Conservation (phyloP, 2,888 invertebrate species). For the Melieria crassipennis region DNA sequence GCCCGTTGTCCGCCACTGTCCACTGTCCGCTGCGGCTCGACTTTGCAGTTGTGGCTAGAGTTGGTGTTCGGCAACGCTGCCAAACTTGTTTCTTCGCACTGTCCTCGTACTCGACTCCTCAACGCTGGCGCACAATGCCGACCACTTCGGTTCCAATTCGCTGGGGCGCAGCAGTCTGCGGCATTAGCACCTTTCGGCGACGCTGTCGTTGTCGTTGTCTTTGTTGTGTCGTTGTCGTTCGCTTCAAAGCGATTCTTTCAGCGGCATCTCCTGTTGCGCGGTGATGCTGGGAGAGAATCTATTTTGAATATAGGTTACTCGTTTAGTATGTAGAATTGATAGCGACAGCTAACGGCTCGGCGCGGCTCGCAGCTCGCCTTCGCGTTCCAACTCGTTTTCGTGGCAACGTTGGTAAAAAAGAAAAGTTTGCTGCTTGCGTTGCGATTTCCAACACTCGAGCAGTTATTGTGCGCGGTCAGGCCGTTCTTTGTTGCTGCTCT, state of each 20-base stretch:
- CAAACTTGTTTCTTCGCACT: conserved; percentile 32
- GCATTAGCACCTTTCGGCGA: conserved; percentile 14
- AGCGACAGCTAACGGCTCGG: conserved; percentile 19
- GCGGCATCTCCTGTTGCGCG: no score
- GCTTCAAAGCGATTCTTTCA: conserved; percentile 12
- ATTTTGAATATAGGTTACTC: conserved; percentile 60
- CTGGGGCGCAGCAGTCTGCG: background rate
- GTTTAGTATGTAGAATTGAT: conserved; percentile 18
- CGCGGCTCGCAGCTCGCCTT: conserved; percentile 1
- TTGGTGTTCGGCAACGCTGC: conserved; percentile 17
- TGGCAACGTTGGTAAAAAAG: conserved; percentile 12
- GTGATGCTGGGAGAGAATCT: conserved; percentile 44
- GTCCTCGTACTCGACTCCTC: conserved; percentile 41
- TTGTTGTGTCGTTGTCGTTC: conserved; percentile 1
- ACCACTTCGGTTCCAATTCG: no score
- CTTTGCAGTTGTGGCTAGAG: conserved; percentile 10
- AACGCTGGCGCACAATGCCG: background rate
- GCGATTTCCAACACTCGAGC: background rate
- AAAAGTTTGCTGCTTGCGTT: conserved; percentile 5
- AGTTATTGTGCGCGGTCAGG: background rate
- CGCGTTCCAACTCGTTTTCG: conserved; percentile 15
- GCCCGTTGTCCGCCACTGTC: conserved; percentile 36
- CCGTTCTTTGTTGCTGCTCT: background rate
- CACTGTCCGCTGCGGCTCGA: conserved; percentile 34
- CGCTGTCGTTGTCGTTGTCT: background rate